Conservation (phyloP, 2,888 invertebrate species). For the Beris morrisii region DNA sequence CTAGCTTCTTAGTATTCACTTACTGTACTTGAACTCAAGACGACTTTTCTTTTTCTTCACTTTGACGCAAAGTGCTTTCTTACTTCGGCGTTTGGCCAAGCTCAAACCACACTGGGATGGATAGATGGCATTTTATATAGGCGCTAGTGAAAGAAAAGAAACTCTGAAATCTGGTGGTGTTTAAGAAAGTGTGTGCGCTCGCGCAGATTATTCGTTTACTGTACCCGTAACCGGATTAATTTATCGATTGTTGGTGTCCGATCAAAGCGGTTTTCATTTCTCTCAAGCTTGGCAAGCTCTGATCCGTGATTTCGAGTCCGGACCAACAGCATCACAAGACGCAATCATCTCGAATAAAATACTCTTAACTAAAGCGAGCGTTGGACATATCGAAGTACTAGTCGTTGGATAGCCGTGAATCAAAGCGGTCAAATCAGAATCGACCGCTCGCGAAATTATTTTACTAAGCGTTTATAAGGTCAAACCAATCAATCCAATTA, state of each 20-base stretch:
- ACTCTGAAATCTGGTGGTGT: background rate
- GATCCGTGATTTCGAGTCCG: too few species aligned
- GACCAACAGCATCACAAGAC: background rate
- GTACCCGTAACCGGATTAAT: conserved; percentile 16
- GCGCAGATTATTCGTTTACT: conserved; percentile 7
- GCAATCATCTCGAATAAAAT: background rate
- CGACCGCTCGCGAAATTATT: too few species aligned
- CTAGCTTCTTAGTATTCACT: too few species aligned
- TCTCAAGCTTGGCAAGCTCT: too few species aligned
- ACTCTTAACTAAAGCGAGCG: conserved; percentile 7
- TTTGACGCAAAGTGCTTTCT: too few species aligned
- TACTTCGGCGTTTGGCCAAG: too few species aligned
- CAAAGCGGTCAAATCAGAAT: conserved; percentile 27
- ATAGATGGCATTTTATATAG: background rate
- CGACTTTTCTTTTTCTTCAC: too few species aligned
- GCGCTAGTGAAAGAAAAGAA: conserved; percentile 23
- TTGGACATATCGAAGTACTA: conserved; percentile 15
- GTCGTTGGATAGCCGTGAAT: conserved; percentile 38
- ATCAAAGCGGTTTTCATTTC: too few species aligned
- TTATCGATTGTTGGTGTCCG: too few species aligned
- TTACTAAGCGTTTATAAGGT: too few species aligned
- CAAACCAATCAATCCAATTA: too few species aligned
- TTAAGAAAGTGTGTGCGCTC: conserved; percentile 25
- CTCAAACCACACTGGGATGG: conserved; percentile 11
- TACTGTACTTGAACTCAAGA: too few species aligned